phyloP scores from a whole-genome alignment of 2,797 vertebrate species.

The Coilia nasus region DNA sequence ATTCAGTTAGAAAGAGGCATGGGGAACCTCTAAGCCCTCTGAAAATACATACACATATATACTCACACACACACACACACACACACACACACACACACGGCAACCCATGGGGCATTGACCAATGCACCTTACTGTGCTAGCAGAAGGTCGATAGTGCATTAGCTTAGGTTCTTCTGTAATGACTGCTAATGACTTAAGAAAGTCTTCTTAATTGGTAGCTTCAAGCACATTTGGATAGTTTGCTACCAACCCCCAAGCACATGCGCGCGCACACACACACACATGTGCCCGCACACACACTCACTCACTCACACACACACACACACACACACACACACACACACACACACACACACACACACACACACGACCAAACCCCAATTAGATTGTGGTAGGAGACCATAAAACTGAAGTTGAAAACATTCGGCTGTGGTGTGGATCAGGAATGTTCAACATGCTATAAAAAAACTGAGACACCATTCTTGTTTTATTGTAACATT shows the following conservation, averaged over 20 bases:
- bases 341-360: no score
- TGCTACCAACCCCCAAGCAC: background rate
- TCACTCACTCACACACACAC: background rate
- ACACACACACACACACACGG: slow-evolving; percentile 5
- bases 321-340: background rate
- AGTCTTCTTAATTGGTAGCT: background rate
- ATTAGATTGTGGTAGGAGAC: background rate
- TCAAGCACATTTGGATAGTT: background rate
- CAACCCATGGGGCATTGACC: background rate
- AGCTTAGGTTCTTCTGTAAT: background rate
- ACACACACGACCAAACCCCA: background rate
- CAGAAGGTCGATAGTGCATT: background rate
- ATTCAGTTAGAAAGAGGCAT: background rate
- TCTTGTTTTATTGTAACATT: no score
- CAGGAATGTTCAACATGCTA: background rate
- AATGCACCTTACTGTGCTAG: background rate
- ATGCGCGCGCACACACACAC: slow-evolving; percentile 17
- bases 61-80: slow-evolving; percentile 1
- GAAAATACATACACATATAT: background rate
- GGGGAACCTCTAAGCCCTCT: background rate
- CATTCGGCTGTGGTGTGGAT: background rate
- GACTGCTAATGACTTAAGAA: background rate
- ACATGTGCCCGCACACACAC: no score
- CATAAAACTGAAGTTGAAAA: slow-evolving; percentile 34
- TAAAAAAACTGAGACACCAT: background rate